These are phyloP conservation scores for Rhizoglyphus robini DNA, from an alignment of 1,140 invertebrate genomes.

Conservation along the genomic window DNA sequence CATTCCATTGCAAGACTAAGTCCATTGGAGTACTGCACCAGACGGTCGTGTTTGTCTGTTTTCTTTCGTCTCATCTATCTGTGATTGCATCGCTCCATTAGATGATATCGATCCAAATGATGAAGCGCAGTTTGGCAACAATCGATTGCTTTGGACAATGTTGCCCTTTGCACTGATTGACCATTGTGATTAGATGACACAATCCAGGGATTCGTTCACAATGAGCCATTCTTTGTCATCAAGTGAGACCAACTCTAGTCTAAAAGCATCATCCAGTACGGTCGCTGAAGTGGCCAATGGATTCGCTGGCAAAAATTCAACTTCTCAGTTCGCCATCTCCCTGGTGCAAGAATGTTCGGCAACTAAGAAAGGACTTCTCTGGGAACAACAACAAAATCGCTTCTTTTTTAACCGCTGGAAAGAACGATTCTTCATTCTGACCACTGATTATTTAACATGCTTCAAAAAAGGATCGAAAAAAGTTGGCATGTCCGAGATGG, in stretches of 20 bases:
- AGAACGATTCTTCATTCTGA: conserved; percentile 52
- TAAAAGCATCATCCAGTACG: not conserved
- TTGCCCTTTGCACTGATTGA: no score
- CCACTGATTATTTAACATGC: conserved; percentile 52
- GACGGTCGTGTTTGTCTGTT: no score
- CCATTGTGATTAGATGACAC: no score
- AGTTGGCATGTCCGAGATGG: conserved; percentile 52
- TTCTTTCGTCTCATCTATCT: no score
- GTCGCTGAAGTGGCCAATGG: not conserved
- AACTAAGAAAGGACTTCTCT: conserved; percentile 48
- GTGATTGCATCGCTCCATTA: no score
- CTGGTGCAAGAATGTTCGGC: conserved; percentile 28
- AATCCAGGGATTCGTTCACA: not conserved
- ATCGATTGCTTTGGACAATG: no score
- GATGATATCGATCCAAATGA: no score
- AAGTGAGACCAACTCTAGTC: conserved; percentile 7
- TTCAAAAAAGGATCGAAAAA: conserved; percentile 43
- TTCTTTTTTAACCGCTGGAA: conserved; percentile 53
- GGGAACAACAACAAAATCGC: conserved; percentile 45
- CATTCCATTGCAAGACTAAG: no score
- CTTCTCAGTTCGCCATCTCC: not conserved
- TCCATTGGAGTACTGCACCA: no score
- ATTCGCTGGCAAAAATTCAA: not conserved
- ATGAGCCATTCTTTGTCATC: conserved; percentile 14
- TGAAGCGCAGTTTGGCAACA: no score